Percentiles rank a stretch among this genome's conserved stretches.
Evolutionary conservation across 1,140 invertebrate genomes (phyloP).

Genomic region (Chlorops oryzae): DNA sequence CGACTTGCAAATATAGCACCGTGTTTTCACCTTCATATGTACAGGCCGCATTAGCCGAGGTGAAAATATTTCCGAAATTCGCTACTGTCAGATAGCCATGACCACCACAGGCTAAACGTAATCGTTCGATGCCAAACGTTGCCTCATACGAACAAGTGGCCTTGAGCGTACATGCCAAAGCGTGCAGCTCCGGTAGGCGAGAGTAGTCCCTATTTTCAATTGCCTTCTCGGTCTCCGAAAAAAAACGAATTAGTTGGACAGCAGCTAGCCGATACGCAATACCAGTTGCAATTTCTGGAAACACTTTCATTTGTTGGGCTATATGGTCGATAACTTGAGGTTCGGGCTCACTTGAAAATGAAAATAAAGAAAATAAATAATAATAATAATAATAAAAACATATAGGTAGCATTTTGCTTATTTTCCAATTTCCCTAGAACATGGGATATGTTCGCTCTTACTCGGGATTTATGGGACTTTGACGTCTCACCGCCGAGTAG

Average conservation of each 20-base stretch:
- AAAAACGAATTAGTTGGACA: constrained; percentile 67
- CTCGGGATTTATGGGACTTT: constrained; percentile 73
- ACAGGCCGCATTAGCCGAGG: constrained; percentile 68
- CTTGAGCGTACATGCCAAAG: constrained; percentile 80
- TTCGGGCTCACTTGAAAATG: constrained; percentile 58
- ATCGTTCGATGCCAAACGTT: constrained; percentile 65
- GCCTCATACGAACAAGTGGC: constrained; percentile 69
- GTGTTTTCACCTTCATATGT: constrained; percentile 94
- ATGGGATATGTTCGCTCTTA: constrained; percentile 45
- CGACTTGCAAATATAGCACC: constrained; percentile 83
- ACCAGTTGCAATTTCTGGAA: constrained; percentile 67
- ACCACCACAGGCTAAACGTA: constrained; percentile 78
- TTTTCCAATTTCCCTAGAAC: too few relatives aligned
- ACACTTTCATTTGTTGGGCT: constrained; percentile 84
- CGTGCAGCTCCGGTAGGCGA: constrained; percentile 76
- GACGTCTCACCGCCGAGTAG: constrained; percentile 78
- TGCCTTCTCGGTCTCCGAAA: constrained; percentile 68
- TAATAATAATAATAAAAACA: constrained; percentile 11
- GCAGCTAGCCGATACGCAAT: constrained; percentile 70
- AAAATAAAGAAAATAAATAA: too few relatives aligned
- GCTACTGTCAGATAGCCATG: constrained; percentile 83
- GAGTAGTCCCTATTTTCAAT: constrained; percentile 70
- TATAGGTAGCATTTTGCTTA: too few relatives aligned
- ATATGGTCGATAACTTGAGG: constrained; percentile 84
- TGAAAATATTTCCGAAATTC: constrained; percentile 74